Conservation (phyloP, 2,113 vertebrate species). For the Falco punctatus region DNA sequence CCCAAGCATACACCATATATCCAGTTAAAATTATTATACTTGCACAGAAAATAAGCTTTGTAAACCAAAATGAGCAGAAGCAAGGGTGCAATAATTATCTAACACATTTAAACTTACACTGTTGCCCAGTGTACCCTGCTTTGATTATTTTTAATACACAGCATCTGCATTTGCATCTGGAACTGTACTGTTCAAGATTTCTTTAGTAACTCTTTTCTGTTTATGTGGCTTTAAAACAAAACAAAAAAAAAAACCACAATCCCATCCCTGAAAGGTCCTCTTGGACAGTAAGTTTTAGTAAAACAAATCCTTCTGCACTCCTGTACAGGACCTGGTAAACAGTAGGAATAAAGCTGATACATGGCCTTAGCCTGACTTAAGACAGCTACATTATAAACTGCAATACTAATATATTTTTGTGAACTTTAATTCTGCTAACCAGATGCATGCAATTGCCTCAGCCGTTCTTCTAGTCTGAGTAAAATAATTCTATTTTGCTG, state of each 20-base stretch:
- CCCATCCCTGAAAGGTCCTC: neutral
- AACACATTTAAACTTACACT: constrained; percentile 13
- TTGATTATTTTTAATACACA: neutral
- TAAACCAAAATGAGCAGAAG: constrained; percentile 50
- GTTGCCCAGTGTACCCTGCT: constrained; percentile 17
- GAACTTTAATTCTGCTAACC: constrained; percentile 63
- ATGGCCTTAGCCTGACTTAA: constrained; percentile 51
- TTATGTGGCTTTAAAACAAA: neutral
- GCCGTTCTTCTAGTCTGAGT: constrained; percentile 34
- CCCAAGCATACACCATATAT: constrained; percentile 44
- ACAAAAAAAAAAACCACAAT: neutral
- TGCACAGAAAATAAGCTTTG: constrained; percentile 58
- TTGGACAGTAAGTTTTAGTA: constrained; percentile 3
- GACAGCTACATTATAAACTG: constrained; percentile 39
- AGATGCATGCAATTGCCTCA: constrained; percentile 65
- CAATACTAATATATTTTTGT: constrained; percentile 38
- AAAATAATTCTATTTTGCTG: constrained; percentile 45
- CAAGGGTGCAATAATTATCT: constrained; percentile 26
- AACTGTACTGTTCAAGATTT: constrained; percentile 17
- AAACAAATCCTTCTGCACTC: constrained; percentile 48
- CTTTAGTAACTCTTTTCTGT: neutral
- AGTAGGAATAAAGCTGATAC: constrained; percentile 68
- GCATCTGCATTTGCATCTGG: constrained; percentile 21
- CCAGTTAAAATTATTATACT: constrained; percentile 17
- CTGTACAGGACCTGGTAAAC: constrained; percentile 61